Base-by-base conservation (phyloP, 2,113 vertebrate species). In the Tetraodon nigroviridis region DNA sequence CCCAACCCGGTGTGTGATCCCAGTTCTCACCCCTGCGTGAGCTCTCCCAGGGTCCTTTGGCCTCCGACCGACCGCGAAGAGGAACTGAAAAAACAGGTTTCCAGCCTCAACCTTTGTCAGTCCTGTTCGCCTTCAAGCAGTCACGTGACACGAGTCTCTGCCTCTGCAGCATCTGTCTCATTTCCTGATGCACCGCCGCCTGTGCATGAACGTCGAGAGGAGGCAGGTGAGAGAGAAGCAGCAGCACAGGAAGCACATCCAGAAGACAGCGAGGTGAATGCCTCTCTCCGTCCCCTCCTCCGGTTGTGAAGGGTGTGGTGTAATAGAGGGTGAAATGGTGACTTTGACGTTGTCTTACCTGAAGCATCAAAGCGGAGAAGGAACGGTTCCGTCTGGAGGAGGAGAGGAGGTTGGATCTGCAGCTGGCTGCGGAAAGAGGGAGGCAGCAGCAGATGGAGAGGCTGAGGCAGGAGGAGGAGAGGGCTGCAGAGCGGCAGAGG, bases 301-400 rank as follows among this genome's bases (percentile, higher is more conserved):
- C 48, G 22, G 15, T 47, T 41, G 6, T 4, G 24, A 27, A 6
- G 24, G 24, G 24, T 27, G 5, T 27, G 1, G 1, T 27, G 4
- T 4, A 27, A 27, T 27, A 27, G 7, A 27, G 24, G 5, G 24
- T 27, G n/a, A 27, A 19, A 48, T 18, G 17, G n/a, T 48, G 24
- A 12, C 44, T 3, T 37, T 14, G 44, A 3, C 51, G 2, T 20
- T 18, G 24, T 61, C 19, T 19, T 47, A 37, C 2, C 46, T 61
- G 10, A 24, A 90, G 96, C 81, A 93, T 97, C 56, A 98, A 96
- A 84, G 86, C 80, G 7, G 87, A 90, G 76, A 94, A 92, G 69
- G 96, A 99, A 47, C 84, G 80, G 2, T 67, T 87, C 47, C 89
- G 93, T 17, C 51, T 77, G 47, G 78, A 65, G 11, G 93, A 93